Percentiles rank a stretch among this genome's conserved stretches.
phyloP scores from a whole-genome alignment of 2,888 invertebrate species.

The Nowickia ferox region DNA sequence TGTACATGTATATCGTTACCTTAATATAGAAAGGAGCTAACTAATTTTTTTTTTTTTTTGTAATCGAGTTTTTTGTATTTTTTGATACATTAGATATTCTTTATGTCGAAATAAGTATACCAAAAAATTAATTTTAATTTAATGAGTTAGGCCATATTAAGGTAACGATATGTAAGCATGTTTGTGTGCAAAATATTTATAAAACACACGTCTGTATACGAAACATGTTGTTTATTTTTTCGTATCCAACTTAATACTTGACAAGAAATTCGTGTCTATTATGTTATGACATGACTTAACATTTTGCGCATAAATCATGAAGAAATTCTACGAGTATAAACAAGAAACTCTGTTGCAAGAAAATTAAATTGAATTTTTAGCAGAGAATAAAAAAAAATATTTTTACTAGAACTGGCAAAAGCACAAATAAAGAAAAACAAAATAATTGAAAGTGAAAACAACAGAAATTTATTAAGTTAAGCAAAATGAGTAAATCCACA shows the following conservation, averaged over 20 bases:
- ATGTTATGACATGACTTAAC: slow-evolving; percentile 71
- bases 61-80: no score
- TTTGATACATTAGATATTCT: no score
- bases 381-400: neutral
- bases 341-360: slow-evolving; percentile 19
- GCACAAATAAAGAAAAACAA: neutral
- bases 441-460: slow-evolving; percentile 8
- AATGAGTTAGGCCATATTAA: no score
- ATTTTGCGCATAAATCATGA: slow-evolving; percentile 71
- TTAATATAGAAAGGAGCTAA: no score
- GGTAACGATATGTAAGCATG: neutral
- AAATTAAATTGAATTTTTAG: slow-evolving; percentile 40
- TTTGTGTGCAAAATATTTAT: neutral
- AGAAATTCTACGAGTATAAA: slow-evolving; percentile 39
- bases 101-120: no score
- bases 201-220: slow-evolving; percentile 22
- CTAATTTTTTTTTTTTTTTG: no score
- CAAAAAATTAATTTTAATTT: no score
- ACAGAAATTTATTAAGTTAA: neutral
- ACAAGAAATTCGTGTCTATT: slow-evolving; percentile 66
- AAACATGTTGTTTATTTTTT: slow-evolving; percentile 52
- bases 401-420: neutral
- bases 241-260: slow-evolving; percentile 47
- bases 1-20: no score
- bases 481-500: neutral